Conservation (phyloP, 2,888 invertebrate genomes). For the Mesorhabditis sp. region DNA sequence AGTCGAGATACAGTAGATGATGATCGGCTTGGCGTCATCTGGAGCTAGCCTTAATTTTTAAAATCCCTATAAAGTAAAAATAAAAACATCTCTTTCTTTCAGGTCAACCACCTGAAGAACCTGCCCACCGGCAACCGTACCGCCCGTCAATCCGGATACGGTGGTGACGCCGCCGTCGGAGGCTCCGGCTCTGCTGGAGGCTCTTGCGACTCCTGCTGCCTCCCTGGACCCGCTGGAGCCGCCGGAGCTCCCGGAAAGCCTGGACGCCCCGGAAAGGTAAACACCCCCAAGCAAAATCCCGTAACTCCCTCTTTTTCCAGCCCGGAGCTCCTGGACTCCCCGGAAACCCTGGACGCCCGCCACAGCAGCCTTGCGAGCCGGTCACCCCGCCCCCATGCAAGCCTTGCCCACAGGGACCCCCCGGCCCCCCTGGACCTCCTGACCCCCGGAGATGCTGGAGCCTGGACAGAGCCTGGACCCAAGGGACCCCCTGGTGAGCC, state of each 20-base stretch:
- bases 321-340: constrained; percentile 43
- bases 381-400: constrained; percentile 48
- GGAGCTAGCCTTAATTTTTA: no score
- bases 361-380: constrained; percentile 49
- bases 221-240: constrained; percentile 41
- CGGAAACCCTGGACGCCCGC: constrained; percentile 45
- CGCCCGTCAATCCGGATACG: constrained; percentile 40
- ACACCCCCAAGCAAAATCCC: not conserved
- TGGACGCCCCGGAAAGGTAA: constrained; percentile 35
- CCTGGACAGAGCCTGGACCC: constrained; percentile 35
- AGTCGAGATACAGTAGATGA: no score
- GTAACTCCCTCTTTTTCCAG: not conserved
- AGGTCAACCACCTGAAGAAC: constrained; percentile 34
- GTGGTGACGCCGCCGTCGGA: constrained; percentile 30
- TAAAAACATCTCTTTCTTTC: not conserved
- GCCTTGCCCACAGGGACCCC: constrained; percentile 45
- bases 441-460: constrained; percentile 47
- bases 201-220: constrained; percentile 48
- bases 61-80: no score
- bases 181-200: constrained; percentile 23
- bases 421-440: constrained; percentile 41
- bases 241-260: constrained; percentile 37
- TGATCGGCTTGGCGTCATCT: no score
- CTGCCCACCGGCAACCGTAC: constrained; percentile 37
- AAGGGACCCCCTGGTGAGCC: constrained; percentile 24